Conservation (phyloP, 2,113 vertebrate species). For the Ascaphus truei region DNA sequence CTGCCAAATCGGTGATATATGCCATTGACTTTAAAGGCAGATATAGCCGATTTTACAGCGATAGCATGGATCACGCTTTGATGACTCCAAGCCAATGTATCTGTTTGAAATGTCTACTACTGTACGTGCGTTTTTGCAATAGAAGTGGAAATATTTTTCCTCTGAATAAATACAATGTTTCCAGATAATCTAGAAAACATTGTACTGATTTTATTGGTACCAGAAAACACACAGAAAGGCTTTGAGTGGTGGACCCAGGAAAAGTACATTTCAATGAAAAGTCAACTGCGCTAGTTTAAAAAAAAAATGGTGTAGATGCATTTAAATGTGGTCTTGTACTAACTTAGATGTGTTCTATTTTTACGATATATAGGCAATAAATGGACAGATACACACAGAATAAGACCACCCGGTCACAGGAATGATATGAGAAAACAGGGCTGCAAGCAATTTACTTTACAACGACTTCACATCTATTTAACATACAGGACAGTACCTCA, state of each 20-base stretch:
- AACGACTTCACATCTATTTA: constrained; percentile 5
- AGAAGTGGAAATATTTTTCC: too few relatives aligned
- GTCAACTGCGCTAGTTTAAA: background rate
- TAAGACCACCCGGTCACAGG: constrained; percentile 19
- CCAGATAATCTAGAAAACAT: background rate
- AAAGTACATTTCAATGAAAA: background rate
- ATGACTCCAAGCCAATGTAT: too few relatives aligned
- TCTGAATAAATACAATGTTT: background rate
- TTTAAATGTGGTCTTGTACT: background rate
- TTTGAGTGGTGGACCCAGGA: background rate
- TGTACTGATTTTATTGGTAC: background rate
- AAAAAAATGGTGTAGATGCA: constrained; percentile 4
- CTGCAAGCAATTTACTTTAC: constrained; percentile 16
- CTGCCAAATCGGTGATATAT: too few relatives aligned
- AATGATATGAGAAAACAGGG: constrained; percentile 11
- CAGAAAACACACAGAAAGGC: background rate
- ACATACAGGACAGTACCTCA: constrained; percentile 10
- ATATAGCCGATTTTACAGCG: too few relatives aligned
- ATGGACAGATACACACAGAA: constrained; percentile 15
- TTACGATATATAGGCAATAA: constrained; percentile 18
- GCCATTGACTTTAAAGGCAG: too few relatives aligned
- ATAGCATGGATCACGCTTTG: too few relatives aligned
- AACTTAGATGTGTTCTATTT: constrained; percentile 27
- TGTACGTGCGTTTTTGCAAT: too few relatives aligned
- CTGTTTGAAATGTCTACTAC: too few relatives aligned